Percentiles rank a stretch among this genome's conserved stretches.
Conservation (phyloP, 2,888 invertebrate species). For the Tipula unca region DNA sequence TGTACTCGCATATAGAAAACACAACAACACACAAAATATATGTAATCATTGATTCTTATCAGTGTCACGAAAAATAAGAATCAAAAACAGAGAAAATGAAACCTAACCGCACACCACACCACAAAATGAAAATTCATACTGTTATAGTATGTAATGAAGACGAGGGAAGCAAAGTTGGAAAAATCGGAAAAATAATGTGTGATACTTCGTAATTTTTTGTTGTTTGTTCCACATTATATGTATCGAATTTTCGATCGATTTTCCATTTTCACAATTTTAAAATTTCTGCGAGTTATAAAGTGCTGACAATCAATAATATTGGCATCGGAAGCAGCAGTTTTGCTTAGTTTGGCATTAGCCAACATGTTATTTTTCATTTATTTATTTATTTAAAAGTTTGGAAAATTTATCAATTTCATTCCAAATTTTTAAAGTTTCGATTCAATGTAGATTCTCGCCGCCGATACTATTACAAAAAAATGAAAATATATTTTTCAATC, state of each 20-base stretch:
- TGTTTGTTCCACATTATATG: neutral
- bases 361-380: too few species aligned
- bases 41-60: neutral
- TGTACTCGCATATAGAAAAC: neutral
- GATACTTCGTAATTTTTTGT: neutral
- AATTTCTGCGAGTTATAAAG: neutral
- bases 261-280: neutral
- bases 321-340: too few species aligned
- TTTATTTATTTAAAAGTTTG: neutral
- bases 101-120: neutral
- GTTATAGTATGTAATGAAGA: neutral
- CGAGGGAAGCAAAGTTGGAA: neutral
- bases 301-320: neutral
- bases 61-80: neutral
- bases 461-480: neutral
- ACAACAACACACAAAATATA: neutral
- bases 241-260: neutral
- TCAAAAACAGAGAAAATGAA: neutral
- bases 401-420: neutral
- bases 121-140: neutral
- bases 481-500: neutral
- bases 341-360: too few species aligned
- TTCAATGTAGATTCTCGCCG: neutral
- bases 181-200: neutral
- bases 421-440: neutral